A percentile compares a stretch with the other conserved stretches of the same genome.
Conservation (phyloP, 2,113 vertebrate species). For the Tychaedon coryphoeus region DNA sequence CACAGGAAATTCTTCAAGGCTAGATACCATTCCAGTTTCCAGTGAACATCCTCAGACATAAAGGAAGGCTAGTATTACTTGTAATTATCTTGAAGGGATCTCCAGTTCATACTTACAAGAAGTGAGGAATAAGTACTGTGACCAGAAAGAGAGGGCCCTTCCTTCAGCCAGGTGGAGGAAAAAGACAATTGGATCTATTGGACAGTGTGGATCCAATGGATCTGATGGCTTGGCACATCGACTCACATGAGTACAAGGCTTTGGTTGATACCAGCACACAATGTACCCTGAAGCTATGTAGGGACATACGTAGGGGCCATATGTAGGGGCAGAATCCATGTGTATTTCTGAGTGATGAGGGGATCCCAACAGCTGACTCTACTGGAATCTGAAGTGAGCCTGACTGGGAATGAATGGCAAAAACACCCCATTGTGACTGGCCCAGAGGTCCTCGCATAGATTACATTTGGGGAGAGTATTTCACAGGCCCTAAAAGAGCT, state of each 20-base stretch:
- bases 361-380: neutral
- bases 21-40: neutral
- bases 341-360: neutral
- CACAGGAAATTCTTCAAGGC: neutral
- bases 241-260: neutral
- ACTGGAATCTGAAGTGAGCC: neutral
- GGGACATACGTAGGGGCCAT: too few relatives aligned
- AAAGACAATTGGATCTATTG: accelerated
- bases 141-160: neutral
- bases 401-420: neutral
- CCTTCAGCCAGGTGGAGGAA: neutral
- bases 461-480: neutral
- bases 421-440: neutral
- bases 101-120: neutral
- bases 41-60: neutral
- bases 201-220: neutral
- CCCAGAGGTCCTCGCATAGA: neutral
- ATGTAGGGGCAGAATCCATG: neutral
- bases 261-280: neutral
- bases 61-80: neutral
- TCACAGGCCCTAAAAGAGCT: neutral
- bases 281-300: too few relatives aligned
- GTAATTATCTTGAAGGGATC: neutral
- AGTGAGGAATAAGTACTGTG: neutral
- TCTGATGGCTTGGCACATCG: neutral